A percentile compares a stretch with the other conserved stretches of the same genome.
These are phyloP conservation scores for Parasteatoda lunata DNA, from an alignment of 2,888 invertebrate genomes.

Conservation along the genomic window DNA sequence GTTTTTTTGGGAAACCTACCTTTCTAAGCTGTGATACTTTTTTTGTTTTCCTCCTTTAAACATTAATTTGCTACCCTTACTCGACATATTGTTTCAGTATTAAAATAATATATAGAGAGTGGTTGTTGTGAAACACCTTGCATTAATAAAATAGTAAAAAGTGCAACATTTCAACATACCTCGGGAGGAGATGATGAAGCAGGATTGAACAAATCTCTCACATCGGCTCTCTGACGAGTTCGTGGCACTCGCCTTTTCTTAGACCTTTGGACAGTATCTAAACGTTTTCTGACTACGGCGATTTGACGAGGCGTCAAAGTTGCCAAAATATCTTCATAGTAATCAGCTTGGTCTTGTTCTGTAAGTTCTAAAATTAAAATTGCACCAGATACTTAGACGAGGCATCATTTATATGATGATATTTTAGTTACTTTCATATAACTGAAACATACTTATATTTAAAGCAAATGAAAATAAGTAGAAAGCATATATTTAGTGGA, in stretches of 20 bases:
- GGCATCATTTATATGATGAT: no score
- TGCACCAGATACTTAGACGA: no score
- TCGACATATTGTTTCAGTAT: no score
- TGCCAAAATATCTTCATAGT: constrained; percentile 44
- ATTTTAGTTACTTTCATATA: no score
- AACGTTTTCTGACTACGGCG: constrained; percentile 49
- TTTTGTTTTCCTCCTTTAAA: no score
- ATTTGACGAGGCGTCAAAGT: constrained; percentile 53
- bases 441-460: no score
- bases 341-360: constrained; percentile 44
- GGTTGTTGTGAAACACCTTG: not conserved
- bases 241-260: constrained; percentile 50
- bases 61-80: no score
- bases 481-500: no score
- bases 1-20: no score
- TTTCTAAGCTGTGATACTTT: no score
- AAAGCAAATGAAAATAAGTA: no score
- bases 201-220: constrained; percentile 43
- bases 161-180: not conserved
- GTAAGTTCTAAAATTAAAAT: constrained; percentile 32
- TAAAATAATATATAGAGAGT: no score
- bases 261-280: constrained; percentile 62
- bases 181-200: constrained; percentile 39
- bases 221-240: constrained; percentile 40
- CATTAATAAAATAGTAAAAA: not conserved